Evolutionary conservation across 2,888 invertebrate genomes (phyloP), one percentile per base, ranked within the genome.

Genomic region (Nomada hirtipes): DNA sequence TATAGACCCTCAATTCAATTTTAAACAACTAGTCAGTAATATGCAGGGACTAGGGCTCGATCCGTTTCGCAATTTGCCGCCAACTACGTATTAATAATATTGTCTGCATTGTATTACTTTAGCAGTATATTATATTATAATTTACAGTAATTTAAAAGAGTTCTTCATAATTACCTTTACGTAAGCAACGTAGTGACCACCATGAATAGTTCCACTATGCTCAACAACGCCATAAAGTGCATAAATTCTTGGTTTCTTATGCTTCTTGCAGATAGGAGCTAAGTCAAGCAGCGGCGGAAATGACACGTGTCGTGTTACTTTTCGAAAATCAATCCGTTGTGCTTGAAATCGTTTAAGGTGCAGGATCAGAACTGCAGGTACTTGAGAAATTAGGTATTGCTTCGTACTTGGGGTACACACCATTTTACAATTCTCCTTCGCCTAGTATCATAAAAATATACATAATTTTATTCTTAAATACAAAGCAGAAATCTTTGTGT

Each of bases 321-420:
- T 99, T 20, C 96, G 96, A 92, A 97, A 97, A 94, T 96, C 88
- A 20, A 85, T 86, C 83, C 90, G 88, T 74, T 91, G 91, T 91
- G 98, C 96, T 94, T 99, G 98, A 94, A 99, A 99, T 83, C 99
- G 95, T 94, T 99, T 99, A 84, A 99, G 94, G 92, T 99, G 99
- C 29, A 99, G 94, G 73, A 99, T 99, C 1, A 99, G 95, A 71
- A 99, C 97, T 4, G 98, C 97, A 0, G 99, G 99, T 36, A 98
- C 98, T 91, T 96, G 96, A 84, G 97, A 97, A 47, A 99, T 97
- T 55, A 99, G 95, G 93, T 98, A 96, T 88, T 98, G 97, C 93
- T 98, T 97, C 0, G 97, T 97, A 59, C 97, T 97, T 91, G 97
- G 96, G 0, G 97, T 97, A 92, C 97, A 96, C 0, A 98, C 96